A percentile compares a stretch with the other conserved stretches of the same genome.
Conservation (phyloP, 1,140 invertebrate species). For the Elysia chlorotica region DNA sequence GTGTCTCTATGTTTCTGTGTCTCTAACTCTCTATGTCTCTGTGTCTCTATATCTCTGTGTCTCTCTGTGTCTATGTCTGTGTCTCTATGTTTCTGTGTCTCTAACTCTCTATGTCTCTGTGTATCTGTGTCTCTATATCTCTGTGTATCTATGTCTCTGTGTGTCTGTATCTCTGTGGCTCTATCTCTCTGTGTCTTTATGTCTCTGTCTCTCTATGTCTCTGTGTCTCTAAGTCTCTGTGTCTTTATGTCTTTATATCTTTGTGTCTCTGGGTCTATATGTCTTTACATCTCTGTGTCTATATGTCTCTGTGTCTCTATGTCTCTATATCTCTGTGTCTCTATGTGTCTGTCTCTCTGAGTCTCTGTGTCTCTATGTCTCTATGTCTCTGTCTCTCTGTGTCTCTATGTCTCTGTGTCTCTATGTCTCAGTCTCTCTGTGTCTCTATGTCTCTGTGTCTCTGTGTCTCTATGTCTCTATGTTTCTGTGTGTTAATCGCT, state of each 20-base stretch:
- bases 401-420: neutral
- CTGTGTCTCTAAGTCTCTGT: neutral
- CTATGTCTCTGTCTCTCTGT: neutral
- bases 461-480: neutral
- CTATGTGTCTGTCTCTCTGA: neutral
- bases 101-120: too few species aligned
- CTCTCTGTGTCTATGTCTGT: neutral
- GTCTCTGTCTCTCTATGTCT: neutral
- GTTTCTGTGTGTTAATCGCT: neutral
- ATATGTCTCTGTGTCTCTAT: too few species aligned
- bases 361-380: neutral
- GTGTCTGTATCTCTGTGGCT: neutral
- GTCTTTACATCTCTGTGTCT: neutral
- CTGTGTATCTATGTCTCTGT: neutral
- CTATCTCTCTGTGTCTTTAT: neutral
- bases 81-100: too few species aligned
- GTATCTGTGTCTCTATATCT: neutral
- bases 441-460: neutral
- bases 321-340: too few species aligned
- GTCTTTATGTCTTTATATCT: too few species aligned
- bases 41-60: neutral
- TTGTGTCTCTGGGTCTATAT: too few species aligned
- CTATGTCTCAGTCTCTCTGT: neutral
- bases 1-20: neutral
- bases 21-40: neutral